Evolutionary conservation across 2,888 invertebrate species (phyloP), one percentile per base, ranked within the genome.

Genomic region (Oxyscelio sp.): DNA sequence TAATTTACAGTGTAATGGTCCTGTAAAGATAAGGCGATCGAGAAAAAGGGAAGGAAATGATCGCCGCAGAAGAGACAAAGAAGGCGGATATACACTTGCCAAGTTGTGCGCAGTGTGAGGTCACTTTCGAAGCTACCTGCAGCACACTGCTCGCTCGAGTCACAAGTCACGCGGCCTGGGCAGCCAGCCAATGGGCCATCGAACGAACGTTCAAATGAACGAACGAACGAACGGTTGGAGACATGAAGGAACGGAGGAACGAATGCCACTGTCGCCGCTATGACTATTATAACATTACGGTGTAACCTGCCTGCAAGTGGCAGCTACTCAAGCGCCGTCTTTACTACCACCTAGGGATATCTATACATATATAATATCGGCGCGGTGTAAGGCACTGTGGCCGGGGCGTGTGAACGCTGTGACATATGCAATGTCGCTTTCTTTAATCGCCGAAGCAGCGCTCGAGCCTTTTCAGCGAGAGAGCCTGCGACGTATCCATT

Each of bases 391-490:
- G 90, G 90, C 90, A 90, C 90, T 89, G 87, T 87, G 88, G 87
- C 89, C 88, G 91, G 92, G 92, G 93, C 94, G 94, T 94, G 94
- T 93, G 94, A 94, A 94, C 93, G 94, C 91, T 93, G 93, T 94
- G 94, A 94, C 94, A 94, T 93, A 93, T 93, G 93, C 93, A 89
- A 90, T 91, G 93, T 93, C 93, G 92, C 93, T 94, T 93, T 93
- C 93, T 92, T 93, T 91, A 93, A 93, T 93, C 90, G 91, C 88
- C 87, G 88, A 83, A 78, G 79, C 80, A 50, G 61, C 56, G 59
- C 50, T 65, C 75, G 81, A 83, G 83, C 79, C 81, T 85, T 83
- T 82, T 81, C 83, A 78, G 58, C 78, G 73, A 74, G 63, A 77
- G 78, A 83, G 74, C 45, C 83, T 52, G 50, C 66, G 66, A 79